Evolutionary conservation across 1,140 invertebrate genomes (phyloP).

Genomic region (Grapholita molesta): DNA sequence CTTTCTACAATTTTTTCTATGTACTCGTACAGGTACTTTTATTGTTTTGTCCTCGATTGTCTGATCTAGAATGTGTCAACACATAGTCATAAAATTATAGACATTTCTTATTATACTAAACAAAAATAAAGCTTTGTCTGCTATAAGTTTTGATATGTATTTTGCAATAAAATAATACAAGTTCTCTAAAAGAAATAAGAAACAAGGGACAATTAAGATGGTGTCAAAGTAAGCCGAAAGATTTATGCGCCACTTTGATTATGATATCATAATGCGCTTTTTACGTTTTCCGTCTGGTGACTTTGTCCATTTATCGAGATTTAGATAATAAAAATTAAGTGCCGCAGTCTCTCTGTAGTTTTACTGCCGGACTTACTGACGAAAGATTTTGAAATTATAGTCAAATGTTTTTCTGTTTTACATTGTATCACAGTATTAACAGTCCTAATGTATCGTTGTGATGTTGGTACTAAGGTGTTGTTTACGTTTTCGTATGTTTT

Average conservation of each 20-base stretch:
- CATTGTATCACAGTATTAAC: neutral
- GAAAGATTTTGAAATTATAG: neutral
- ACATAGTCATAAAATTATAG: too few relatives aligned
- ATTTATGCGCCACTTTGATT: neutral
- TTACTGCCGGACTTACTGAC: neutral
- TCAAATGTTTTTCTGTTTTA: neutral
- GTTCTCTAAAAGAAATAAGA: neutral
- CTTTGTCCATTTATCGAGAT: conserved; percentile 13
- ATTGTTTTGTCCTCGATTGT: too few relatives aligned
- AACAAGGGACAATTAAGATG: neutral
- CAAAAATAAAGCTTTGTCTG: neutral
- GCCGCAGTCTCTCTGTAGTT: neutral
- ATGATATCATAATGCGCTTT: conserved; percentile 5
- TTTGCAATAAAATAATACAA: neutral
- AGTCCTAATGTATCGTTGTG: too few relatives aligned
- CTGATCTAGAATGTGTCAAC: too few relatives aligned
- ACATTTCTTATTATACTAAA: neutral
- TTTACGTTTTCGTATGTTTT: too few relatives aligned
- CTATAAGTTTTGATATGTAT: neutral
- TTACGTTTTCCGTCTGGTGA: conserved; percentile 4
- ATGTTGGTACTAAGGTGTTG: too few relatives aligned
- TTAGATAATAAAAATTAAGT: conserved; percentile 11
- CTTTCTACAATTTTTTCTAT: too few relatives aligned
- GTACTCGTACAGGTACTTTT: too few relatives aligned
- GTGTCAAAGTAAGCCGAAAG: neutral